phyloP scores from a whole-genome alignment of 2,888 invertebrate species.

The Archips xylosteana region DNA sequence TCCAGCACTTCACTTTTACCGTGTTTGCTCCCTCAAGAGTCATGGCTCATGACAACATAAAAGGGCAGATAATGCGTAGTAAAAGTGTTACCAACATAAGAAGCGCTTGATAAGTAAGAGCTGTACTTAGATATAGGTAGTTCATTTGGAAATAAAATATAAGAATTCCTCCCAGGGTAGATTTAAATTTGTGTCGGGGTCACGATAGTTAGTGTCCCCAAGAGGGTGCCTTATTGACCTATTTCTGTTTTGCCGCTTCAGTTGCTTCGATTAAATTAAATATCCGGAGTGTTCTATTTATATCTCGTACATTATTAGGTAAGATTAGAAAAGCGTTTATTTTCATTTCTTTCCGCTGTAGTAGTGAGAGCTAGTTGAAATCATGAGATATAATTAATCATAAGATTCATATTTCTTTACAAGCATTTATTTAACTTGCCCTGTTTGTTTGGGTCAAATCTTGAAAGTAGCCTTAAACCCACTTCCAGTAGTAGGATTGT shows the following conservation, averaged over 20 bases:
- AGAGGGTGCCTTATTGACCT: conserved; percentile 23
- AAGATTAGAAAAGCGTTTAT: not conserved
- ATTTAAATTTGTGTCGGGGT: conserved; percentile 10
- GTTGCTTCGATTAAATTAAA: conserved; percentile 4
- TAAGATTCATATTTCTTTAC: too few relatives aligned
- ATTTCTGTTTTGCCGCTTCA: conserved; percentile 19
- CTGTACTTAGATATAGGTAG: not conserved
- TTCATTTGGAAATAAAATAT: not conserved
- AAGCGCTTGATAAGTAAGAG: conserved; percentile 8
- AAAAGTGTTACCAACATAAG: conserved; percentile 28
- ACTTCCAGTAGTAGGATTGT: too few relatives aligned
- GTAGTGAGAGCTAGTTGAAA: too few relatives aligned
- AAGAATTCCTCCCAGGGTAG: not conserved
- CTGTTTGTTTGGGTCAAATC: too few relatives aligned
- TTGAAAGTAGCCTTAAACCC: too few relatives aligned
- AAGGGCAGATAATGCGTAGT: conserved; percentile 26
- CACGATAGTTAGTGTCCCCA: conserved; percentile 17
- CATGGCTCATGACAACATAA: conserved; percentile 35
- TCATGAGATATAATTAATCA: too few relatives aligned
- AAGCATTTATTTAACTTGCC: too few relatives aligned
- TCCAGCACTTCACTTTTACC: conserved; percentile 27
- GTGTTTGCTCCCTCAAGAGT: conserved; percentile 27
- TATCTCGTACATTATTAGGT: not conserved
- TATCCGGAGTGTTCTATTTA: not conserved
- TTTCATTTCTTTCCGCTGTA: too few relatives aligned